phyloP scores from a whole-genome alignment of 2,113 vertebrate genomes.

The Mesembrinibis cayennensis region DNA sequence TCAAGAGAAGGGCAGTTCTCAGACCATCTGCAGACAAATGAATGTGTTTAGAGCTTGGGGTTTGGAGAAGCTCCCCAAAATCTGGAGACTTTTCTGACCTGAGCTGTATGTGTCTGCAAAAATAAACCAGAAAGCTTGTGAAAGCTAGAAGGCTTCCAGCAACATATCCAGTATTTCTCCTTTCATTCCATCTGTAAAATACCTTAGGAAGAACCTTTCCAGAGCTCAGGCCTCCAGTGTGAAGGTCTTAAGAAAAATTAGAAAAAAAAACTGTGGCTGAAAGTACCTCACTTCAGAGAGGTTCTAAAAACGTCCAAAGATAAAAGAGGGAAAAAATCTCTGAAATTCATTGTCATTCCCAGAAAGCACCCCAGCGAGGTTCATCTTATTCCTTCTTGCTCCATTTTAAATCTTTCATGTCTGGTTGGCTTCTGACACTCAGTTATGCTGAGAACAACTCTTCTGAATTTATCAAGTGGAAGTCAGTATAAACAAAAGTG shows the following conservation, averaged over 20 bases:
- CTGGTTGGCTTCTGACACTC: background rate
- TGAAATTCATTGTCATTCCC: background rate
- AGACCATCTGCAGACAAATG: background rate
- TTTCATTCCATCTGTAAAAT: background rate
- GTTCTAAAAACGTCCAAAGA: background rate
- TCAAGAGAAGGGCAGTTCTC: background rate
- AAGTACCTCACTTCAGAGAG: background rate
- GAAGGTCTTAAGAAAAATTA: background rate
- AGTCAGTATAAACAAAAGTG: background rate
- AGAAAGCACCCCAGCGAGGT: background rate
- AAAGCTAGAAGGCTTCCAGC: background rate
- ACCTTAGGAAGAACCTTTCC: background rate
- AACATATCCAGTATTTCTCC: background rate
- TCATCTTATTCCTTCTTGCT: background rate
- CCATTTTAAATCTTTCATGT: background rate
- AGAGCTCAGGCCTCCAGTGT: background rate
- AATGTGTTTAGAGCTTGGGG: background rate
- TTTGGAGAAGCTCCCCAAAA: background rate
- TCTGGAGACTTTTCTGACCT: background rate
- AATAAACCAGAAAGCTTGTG: background rate
- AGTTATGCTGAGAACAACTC: background rate
- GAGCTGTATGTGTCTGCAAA: background rate
- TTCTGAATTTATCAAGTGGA: background rate
- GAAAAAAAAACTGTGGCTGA: background rate
- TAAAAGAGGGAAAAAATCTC: background rate